A percentile compares a stretch with the other conserved stretches of the same genome.
Conservation (phyloP, 2,888 invertebrate species). For the Trissolcus japonicus region DNA sequence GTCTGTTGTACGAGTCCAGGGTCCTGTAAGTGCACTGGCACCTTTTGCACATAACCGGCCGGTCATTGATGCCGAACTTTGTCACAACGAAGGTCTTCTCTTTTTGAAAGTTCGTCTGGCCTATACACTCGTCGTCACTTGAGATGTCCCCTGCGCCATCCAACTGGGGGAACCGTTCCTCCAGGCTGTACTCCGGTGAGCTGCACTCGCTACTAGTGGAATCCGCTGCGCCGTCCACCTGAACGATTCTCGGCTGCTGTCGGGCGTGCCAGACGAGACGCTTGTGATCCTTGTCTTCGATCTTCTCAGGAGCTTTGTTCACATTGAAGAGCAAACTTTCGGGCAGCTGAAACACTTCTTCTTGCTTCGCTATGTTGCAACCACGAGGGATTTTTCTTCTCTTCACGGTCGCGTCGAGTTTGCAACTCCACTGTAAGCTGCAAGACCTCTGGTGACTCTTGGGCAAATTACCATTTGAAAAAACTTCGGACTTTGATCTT, state of each 20-base stretch:
- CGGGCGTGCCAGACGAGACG: conserved; percentile 74
- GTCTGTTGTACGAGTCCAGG: conserved; percentile 87
- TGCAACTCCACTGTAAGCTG: conserved; percentile 83
- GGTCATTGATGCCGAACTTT: conserved; percentile 78
- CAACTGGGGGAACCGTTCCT: conserved; percentile 77
- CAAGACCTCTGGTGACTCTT: conserved; percentile 81
- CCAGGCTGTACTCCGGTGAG: conserved; percentile 61
- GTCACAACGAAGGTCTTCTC: conserved; percentile 64
- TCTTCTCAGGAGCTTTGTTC: conserved; percentile 60
- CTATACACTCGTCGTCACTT: conserved; percentile 73
- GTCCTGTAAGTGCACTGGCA: conserved; percentile 93
- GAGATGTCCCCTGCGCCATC: conserved; percentile 84
- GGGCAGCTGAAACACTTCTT: conserved; percentile 71
- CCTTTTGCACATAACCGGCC: conserved; percentile 89
- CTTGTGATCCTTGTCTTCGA: conserved; percentile 75
- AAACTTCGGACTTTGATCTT: conserved; percentile 82
- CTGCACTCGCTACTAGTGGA: conserved; percentile 77
- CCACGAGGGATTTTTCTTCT: conserved; percentile 80
- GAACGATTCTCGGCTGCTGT: conserved; percentile 77
- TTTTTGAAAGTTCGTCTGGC: conserved; percentile 52
- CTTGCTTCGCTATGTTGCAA: conserved; percentile 64
- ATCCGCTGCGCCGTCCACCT: conserved; percentile 79
- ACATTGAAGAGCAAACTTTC: conserved; percentile 77
- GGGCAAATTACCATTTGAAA: conserved; percentile 75
- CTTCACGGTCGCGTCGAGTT: conserved; percentile 83